Percentiles rank a stretch among this genome's conserved stretches.
phyloP scores from a whole-genome alignment of 2,797 vertebrate genomes.

The Crocodylus rhombifer region DNA sequence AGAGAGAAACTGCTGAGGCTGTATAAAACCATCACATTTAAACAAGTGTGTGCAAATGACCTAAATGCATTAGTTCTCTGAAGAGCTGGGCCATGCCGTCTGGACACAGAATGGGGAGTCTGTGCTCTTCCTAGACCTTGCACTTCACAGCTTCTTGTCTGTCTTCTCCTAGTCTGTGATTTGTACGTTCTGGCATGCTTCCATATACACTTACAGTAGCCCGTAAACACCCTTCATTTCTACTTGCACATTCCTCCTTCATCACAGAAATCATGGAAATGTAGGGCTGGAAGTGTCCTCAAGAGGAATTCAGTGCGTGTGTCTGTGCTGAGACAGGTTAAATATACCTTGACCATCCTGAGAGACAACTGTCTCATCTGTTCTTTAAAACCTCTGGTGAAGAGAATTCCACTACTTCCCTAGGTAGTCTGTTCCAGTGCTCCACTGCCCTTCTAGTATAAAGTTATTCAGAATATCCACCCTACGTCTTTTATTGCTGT shows the following conservation, averaged over 20 bases:
- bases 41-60: conserved; percentile 67
- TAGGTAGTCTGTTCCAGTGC: background rate
- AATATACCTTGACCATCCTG: background rate
- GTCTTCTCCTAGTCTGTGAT: background rate
- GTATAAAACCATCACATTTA: conserved; percentile 61
- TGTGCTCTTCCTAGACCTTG: background rate
- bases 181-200: fast-evolving
- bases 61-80: conserved; percentile 53
- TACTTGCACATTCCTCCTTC: background rate
- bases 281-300: background rate
- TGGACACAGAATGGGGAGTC: background rate
- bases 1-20: conserved; percentile 36
- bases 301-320: background rate
- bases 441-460: background rate
- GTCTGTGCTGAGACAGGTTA: background rate
- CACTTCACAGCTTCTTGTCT: background rate
- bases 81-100: background rate
- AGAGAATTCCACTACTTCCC: background rate
- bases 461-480: background rate
- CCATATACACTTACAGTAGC: background rate
- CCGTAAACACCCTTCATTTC: background rate
- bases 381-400: conserved; percentile 17
- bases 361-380: conserved; percentile 50
- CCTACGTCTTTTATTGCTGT: too few species aligned
- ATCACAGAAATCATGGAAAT: background rate